These are phyloP conservation scores for mouse (Mus musculus) DNA, from an alignment of 2,113 vertebrate species.

Conservation along the genomic window GRCm39 chr1:59411001-59411500, in stretches of 20 bases:
- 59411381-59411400: not conserved
- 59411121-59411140: not conserved
- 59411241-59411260: not conserved
- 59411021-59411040: slow-evolving; percentile 41
- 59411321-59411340: not conserved
- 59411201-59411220: not conserved
- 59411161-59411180: not conserved
- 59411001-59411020: not conserved
- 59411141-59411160: not conserved
- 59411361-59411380: not conserved
- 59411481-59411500: not conserved
- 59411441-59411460: not conserved
- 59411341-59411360: not conserved
- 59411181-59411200: not conserved
- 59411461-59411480: not conserved
- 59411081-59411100: not conserved
- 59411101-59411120: not conserved
- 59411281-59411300: not conserved
- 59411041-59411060: slow-evolving; percentile 48
- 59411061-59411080: not conserved
- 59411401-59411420: not conserved
- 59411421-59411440: not conserved
- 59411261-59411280: not conserved
- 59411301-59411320: not conserved
- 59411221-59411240: not conserved